A percentile compares a stretch with the other conserved stretches of the same genome.
These are phyloP conservation scores for Pseudorhiza aurosa DNA, from an alignment of 30 jellyfish, hydroid and myxozoan species.

Conservation along the genomic window DNA sequence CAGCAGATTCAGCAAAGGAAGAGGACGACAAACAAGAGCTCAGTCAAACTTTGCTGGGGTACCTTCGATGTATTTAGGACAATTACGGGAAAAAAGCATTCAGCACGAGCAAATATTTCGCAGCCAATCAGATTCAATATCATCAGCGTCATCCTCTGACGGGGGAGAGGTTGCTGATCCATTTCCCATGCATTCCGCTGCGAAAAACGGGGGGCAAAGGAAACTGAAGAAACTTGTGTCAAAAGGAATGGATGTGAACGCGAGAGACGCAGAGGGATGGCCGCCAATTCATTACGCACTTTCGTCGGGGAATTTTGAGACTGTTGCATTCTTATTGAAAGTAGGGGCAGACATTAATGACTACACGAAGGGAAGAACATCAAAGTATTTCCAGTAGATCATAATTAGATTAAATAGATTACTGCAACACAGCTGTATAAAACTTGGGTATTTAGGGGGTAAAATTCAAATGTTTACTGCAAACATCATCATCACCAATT, in stretches of 20 bases:
- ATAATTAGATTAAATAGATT: too few species aligned
- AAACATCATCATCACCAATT: too few species aligned
- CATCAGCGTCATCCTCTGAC: constrained; percentile 56
- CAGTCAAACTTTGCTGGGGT: constrained; percentile 59
- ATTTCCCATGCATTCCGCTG: constrained; percentile 65
- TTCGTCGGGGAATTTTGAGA: constrained; percentile 64
- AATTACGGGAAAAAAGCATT: constrained; percentile 20
- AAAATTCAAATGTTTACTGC: too few species aligned
- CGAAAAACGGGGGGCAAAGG: constrained; percentile 53
- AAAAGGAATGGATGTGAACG: constrained; percentile 69
- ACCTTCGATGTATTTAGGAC: constrained; percentile 54
- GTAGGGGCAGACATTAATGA: constrained; percentile 75
- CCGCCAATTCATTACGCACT: constrained; percentile 89
- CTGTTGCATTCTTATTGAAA: constrained; percentile 65
- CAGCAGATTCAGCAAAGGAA: neutral
- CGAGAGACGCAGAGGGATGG: constrained; percentile 74
- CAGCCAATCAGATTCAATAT: constrained; percentile 43
- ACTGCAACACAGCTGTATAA: too few species aligned
- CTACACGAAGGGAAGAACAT: constrained; percentile 75
- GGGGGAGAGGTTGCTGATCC: constrained; percentile 45
- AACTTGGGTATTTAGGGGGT: too few species aligned
- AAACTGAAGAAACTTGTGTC: constrained; percentile 32
- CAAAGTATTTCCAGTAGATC: constrained; percentile 69
- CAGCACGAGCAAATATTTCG: constrained; percentile 29
- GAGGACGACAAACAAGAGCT: constrained; percentile 37